phyloP scores from a whole-genome alignment of 2,888 invertebrate genomes.

The Aproaerema taeniolella region DNA sequence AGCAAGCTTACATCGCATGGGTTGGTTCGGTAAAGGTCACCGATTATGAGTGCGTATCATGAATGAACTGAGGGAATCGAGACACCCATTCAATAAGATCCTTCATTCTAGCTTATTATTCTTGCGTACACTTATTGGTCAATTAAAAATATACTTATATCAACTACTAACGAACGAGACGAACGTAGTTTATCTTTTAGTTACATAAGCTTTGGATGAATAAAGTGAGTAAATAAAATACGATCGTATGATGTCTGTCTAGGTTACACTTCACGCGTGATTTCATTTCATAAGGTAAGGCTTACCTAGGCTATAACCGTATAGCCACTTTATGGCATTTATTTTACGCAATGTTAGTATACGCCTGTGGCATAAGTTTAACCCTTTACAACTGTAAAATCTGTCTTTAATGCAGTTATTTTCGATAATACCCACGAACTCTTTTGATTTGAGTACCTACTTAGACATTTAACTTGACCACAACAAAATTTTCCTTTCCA shows the following conservation, averaged over 20 bases:
- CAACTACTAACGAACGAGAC: slow-evolving; percentile 10
- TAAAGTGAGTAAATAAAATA: neutral
- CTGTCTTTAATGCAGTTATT: no score
- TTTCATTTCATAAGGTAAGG: neutral
- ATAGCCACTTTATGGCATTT: no score
- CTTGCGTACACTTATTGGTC: slow-evolving; percentile 43
- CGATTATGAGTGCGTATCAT: slow-evolving; percentile 42
- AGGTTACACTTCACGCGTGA: neutral
- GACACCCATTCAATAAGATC: slow-evolving; percentile 52
- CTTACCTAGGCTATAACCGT: no score
- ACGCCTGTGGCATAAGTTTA: no score
- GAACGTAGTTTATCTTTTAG: slow-evolving; percentile 22
- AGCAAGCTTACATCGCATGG: slow-evolving; percentile 34
- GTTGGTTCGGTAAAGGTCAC: slow-evolving; percentile 43
- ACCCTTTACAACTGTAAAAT: no score
- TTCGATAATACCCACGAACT: no score
- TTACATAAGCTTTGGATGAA: slow-evolving; percentile 26
- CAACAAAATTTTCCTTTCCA: no score
- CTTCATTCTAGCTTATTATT: slow-evolving; percentile 50
- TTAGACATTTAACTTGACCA: no score
- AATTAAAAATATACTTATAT: slow-evolving; percentile 33
- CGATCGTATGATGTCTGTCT: neutral
- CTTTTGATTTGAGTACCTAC: no score
- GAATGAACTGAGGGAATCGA: slow-evolving; percentile 49
- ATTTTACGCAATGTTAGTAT: no score